These are phyloP conservation scores for Brachionus calyciflorus DNA, from an alignment of 1,140 invertebrate genomes.

Conservation along the genomic window DNA sequence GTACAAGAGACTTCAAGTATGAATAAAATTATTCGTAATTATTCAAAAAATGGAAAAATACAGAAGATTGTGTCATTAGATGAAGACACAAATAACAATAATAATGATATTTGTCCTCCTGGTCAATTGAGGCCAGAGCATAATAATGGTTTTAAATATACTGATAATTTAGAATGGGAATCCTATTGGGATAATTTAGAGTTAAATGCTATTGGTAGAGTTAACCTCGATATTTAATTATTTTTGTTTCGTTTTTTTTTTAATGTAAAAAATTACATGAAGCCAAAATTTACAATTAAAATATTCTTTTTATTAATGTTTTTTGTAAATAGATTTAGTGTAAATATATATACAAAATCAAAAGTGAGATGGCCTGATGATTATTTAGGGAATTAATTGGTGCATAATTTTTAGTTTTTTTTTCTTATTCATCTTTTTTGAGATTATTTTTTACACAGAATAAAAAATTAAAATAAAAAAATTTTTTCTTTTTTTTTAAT, in stretches of 20 bases:
- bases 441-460: no score
- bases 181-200: not conserved
- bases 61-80: not conserved
- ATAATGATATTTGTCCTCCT: not conserved
- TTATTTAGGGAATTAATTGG: no score
- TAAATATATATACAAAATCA: no score
- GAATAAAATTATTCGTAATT: not conserved
- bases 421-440: no score
- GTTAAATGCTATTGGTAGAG: not conserved
- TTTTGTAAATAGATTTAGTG: no score
- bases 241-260: not conserved
- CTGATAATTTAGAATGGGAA: constrained; percentile 2
- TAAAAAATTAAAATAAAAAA: no score
- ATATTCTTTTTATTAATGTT: no score
- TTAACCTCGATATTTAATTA: not conserved
- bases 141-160: not conserved
- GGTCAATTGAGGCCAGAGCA: not conserved
- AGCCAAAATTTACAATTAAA: not conserved
- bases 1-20: not conserved
- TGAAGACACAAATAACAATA: constrained; percentile 18
- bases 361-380: no score
- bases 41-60: not conserved
- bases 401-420: no score
- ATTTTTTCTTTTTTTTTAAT: no score
- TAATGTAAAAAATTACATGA: not conserved